phyloP scores from a whole-genome alignment of 1,140 invertebrate species.

The Alviniconcha marisindica region DNA sequence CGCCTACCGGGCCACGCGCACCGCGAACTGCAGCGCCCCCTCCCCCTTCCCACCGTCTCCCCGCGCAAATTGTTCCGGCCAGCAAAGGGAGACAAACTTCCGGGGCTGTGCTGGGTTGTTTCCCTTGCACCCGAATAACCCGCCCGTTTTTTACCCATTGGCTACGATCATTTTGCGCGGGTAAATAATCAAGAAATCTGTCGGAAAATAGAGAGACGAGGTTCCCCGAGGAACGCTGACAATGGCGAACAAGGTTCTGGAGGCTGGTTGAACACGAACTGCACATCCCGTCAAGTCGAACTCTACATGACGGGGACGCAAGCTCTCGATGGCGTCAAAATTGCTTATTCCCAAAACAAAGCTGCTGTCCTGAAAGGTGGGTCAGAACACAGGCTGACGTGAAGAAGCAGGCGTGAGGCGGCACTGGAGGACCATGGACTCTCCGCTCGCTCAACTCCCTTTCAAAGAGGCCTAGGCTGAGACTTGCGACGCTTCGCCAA shows the following conservation, averaged over 20 bases:
- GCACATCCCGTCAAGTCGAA: background rate
- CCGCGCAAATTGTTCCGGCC: background rate
- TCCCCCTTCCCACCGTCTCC: background rate
- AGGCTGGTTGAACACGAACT: slow-evolving; percentile 1
- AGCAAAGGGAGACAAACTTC: slow-evolving; percentile 26
- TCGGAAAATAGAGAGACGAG: background rate
- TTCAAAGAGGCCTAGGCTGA: background rate
- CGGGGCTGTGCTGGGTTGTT: slow-evolving; percentile 29
- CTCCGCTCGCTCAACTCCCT: background rate
- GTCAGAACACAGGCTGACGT: background rate
- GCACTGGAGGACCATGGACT: background rate
- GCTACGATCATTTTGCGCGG: background rate
- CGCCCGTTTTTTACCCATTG: background rate
- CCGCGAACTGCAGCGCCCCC: background rate
- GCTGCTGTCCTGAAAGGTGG: background rate
- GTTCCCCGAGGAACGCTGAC: background rate
- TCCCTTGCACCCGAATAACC: slow-evolving; percentile 29
- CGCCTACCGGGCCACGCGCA: background rate
- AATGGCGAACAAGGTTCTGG: background rate
- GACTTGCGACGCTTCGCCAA: background rate
- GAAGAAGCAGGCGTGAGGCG: background rate
- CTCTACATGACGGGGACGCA: background rate
- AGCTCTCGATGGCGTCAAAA: background rate
- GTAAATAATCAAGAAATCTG: background rate
- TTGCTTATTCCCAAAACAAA: slow-evolving; percentile 4